Evolutionary conservation across 2,888 invertebrate species (phyloP).

Genomic region (Aspidiotus rigidus): DNA sequence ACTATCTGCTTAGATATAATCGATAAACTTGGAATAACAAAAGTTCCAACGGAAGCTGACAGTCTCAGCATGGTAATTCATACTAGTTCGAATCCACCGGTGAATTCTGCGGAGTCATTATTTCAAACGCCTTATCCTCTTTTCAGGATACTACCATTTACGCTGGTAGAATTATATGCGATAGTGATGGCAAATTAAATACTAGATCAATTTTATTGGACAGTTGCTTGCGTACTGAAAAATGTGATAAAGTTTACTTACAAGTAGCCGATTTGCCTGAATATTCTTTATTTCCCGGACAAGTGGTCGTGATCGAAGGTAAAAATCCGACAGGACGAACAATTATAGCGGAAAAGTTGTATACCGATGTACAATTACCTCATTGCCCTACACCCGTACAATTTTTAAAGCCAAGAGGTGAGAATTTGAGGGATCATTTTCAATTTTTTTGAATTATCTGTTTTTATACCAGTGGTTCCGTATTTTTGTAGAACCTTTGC

Average conservation of each 20-base stretch:
- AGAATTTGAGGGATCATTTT: no score
- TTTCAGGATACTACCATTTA: slow-evolving; percentile 46
- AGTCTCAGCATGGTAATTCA: slow-evolving; percentile 11
- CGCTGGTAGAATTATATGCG: slow-evolving; percentile 67
- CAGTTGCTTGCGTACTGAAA: slow-evolving; percentile 43
- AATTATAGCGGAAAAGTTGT: slow-evolving; percentile 58
- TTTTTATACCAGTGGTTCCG: background rate
- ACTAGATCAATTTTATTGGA: slow-evolving; percentile 60
- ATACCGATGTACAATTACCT: slow-evolving; percentile 47
- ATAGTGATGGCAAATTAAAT: slow-evolving; percentile 63
- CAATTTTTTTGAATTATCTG: background rate
- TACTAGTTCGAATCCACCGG: background rate
- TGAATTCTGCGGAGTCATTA: background rate
- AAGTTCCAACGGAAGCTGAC: background rate
- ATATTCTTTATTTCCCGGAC: slow-evolving; percentile 68
- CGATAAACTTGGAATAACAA: slow-evolving; percentile 1
- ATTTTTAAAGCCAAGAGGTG: slow-evolving; percentile 7
- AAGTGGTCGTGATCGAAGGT: slow-evolving; percentile 65
- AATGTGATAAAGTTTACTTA: slow-evolving; percentile 40
- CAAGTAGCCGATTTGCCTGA: slow-evolving; percentile 40
- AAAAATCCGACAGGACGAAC: slow-evolving; percentile 59
- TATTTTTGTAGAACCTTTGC: slow-evolving; percentile 47
- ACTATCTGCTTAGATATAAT: slow-evolving; percentile 1
- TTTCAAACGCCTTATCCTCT: background rate
- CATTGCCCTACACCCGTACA: slow-evolving; percentile 7